phyloP scores from a whole-genome alignment of 2,113 vertebrate species.

The Spea multiplicata region DNA sequence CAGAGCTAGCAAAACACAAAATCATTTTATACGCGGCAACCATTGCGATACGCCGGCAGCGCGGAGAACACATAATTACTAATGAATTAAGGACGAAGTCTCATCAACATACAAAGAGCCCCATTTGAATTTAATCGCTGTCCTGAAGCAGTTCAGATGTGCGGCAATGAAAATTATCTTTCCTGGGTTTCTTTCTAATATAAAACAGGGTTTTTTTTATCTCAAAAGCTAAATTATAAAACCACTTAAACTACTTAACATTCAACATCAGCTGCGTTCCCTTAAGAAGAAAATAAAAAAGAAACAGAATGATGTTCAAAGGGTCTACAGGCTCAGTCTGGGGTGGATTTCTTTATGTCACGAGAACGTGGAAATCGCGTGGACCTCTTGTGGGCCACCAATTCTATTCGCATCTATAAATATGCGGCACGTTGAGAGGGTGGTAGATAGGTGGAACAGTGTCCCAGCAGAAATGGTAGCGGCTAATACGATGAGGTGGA shows the following conservation, averaged over 20 bases:
- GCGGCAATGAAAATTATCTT: slow-evolving; percentile 24
- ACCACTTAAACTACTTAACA: neutral
- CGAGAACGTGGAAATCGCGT: too few species aligned
- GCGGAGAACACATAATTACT: slow-evolving; percentile 33
- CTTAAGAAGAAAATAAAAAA: too few species aligned
- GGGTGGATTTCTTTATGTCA: too few species aligned
- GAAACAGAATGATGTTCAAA: too few species aligned
- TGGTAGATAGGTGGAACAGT: too few species aligned
- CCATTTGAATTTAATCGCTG: slow-evolving; percentile 45
- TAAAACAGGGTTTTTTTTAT: slow-evolving; percentile 15
- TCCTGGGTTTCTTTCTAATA: slow-evolving; percentile 10
- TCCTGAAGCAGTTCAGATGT: slow-evolving; percentile 44
- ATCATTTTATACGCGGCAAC: neutral
- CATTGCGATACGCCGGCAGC: slow-evolving; percentile 9
- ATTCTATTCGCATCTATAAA: too few species aligned
- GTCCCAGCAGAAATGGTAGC: too few species aligned
- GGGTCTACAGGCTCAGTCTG: too few species aligned
- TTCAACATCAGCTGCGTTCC: neutral
- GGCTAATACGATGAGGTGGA: too few species aligned
- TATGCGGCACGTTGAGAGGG: too few species aligned
- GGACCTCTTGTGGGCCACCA: too few species aligned
- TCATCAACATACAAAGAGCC: slow-evolving; percentile 46
- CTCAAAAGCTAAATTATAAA: neutral
- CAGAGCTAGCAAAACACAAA: neutral
- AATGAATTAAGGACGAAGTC: slow-evolving; percentile 43